Conservation (phyloP, 2,797 vertebrate species). For the Australoheros facetus region DNA sequence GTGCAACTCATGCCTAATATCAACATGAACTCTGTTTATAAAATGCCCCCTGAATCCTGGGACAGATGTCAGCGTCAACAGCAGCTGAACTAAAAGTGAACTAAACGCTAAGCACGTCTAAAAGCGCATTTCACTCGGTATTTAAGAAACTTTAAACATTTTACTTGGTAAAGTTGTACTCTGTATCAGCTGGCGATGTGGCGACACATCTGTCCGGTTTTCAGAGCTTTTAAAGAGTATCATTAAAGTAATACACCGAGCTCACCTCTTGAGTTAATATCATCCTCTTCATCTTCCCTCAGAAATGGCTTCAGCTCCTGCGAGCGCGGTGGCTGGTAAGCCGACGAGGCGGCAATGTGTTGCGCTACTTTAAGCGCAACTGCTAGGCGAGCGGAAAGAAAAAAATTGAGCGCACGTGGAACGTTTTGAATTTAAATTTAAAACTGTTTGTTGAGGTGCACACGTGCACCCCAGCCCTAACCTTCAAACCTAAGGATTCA, state of each 20-base stretch:
- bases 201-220: neutral
- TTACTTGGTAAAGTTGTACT: neutral
- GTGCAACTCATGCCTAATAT: constrained; percentile 36
- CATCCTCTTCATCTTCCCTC: constrained; percentile 49
- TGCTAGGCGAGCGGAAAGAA: constrained; percentile 7
- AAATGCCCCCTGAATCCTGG: neutral
- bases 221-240: neutral
- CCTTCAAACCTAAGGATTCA: constrained; percentile 41
- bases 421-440: neutral
- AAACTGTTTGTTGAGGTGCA: neutral
- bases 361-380: constrained; percentile 42
- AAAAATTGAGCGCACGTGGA: constrained; percentile 1
- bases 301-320: constrained; percentile 49
- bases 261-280: constrained; percentile 42
- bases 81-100: neutral
- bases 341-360: constrained; percentile 37
- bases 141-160: neutral
- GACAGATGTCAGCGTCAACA: neutral
- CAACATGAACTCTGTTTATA: constrained; percentile 37
- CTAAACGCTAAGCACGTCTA: neutral
- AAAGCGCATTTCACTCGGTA: neutral
- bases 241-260: neutral
- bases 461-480: constrained; percentile 53
- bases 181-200: neutral
- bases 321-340: constrained; percentile 16